These are phyloP conservation scores for Chironex yamaguchii DNA, from an alignment of 30 jellyfish, hydroid and myxozoan genomes.

Conservation along the genomic window DNA sequence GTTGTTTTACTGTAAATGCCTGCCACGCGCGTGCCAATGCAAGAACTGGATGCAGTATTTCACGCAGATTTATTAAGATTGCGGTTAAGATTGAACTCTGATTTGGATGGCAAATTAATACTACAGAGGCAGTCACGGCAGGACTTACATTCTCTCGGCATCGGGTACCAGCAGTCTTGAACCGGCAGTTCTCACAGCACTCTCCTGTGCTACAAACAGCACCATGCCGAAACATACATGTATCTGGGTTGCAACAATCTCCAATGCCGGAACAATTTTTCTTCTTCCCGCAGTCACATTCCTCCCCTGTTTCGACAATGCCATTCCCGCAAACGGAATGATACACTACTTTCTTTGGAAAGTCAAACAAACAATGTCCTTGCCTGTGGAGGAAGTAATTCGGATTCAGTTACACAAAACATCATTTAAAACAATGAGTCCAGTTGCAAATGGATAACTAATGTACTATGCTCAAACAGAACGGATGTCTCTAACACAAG, in stretches of 20 bases:
- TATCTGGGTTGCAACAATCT: constrained; percentile 42
- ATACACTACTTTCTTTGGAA: background rate
- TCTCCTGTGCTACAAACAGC: constrained; percentile 52
- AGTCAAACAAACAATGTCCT: constrained; percentile 44
- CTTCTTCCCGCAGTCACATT: constrained; percentile 46
- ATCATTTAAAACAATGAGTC: too few species aligned
- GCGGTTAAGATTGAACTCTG: too few species aligned
- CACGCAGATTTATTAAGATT: too few species aligned
- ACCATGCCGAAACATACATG: constrained; percentile 3
- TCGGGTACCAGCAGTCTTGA: constrained; percentile 11
- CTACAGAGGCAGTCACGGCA: too few species aligned
- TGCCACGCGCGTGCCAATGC: too few species aligned
- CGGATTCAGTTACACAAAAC: too few species aligned
- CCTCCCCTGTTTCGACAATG: constrained; percentile 47
- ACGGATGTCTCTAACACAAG: too few species aligned
- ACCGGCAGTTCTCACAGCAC: constrained; percentile 55
- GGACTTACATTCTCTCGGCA: constrained; percentile 58
- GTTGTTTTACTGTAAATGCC: too few species aligned
- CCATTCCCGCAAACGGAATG: constrained; percentile 57
- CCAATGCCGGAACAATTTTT: constrained; percentile 26
- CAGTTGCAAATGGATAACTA: too few species aligned
- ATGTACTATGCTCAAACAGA: too few species aligned
- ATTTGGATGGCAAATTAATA: too few species aligned
- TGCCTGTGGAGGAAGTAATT: constrained; percentile 9
- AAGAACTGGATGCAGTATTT: too few species aligned